Evolutionary conservation across 2,797 vertebrate species (phyloP), one percentile per base, ranked within the genome.

Genomic region (Dicrostonyx torquatus): DNA sequence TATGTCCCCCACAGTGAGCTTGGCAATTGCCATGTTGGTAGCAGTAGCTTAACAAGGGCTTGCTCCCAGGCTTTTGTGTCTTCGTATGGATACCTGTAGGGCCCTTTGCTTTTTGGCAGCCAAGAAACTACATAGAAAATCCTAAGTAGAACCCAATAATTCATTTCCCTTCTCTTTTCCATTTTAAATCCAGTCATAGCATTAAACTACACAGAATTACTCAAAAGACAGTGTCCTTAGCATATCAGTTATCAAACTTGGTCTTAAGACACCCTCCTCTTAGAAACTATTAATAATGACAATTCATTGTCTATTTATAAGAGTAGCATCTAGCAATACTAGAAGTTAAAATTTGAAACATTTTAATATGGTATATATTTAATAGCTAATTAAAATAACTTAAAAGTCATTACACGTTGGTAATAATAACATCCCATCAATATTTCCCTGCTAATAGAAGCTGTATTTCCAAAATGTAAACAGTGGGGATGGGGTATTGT

Each of bases 301-400:
- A 34, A 26, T 6, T 2, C 14, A 26, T 77, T 37, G 48, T 89
- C 60, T 70, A 14, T 94, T 94, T 77, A 53, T 18, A 77, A 40
- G 12, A 86, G 15, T 78, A 77, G 62, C 31, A 78, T 58, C n/a
- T 83, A 72, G 45, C 77, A 43, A 80, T 77, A 77, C 50, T 85
- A 76, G 37, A 77, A 94, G 91, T 80, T 85, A 76, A 86, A 92
- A 94, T 26, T 50, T 24, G 88, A 22, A 93, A 31, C 64, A 58
- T 92, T 73, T 55, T 9, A 75, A 77, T 64, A 13, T 31, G 14
- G 11, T 34, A 20, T 24, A 31, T 22, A 72, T 17, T 78, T 73
- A 83, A 75, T 85, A 64, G 68, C 20, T 85, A n/a, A 73, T 17
- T 89, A 87, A 60, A 79, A 84, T 87, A 73, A 87, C 75, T 86